phyloP scores from a whole-genome alignment of 1,140 invertebrate genomes.

The Hypsibius dujardini region DNA sequence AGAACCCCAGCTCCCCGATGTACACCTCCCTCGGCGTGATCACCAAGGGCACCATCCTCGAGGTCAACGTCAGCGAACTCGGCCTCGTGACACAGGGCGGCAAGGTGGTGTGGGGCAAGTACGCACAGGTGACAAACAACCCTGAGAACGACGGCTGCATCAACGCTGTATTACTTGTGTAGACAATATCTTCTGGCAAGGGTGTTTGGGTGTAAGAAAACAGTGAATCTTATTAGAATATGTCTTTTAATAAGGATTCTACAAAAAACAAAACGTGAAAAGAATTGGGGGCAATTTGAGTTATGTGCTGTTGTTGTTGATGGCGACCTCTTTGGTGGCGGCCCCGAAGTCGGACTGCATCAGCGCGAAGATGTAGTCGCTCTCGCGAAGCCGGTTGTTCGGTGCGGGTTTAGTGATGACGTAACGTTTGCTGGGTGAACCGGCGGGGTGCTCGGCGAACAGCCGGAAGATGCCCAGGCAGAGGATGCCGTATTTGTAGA shows the following conservation, averaged over 20 bases:
- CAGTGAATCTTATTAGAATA: no score
- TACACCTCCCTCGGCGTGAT: constrained; percentile 94
- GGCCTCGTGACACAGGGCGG: constrained; percentile 95
- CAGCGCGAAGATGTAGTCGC: background rate
- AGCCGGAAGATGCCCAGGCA: background rate
- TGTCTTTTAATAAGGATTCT: no score
- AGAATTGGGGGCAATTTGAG: no score
- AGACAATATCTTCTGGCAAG: constrained; percentile 31
- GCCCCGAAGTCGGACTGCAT: background rate
- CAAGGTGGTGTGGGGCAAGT: constrained; percentile 99
- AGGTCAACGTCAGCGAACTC: constrained; percentile 95
- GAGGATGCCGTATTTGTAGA: background rate
- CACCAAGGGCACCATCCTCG: constrained; percentile 90
- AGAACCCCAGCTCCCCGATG: constrained; percentile 92
- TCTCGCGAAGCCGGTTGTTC: background rate
- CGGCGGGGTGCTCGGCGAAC: background rate
- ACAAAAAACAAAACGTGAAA: no score
- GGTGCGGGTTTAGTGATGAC: background rate
- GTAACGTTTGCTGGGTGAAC: background rate
- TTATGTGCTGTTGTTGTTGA: no score
- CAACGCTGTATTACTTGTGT: constrained; percentile 91
- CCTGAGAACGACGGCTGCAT: constrained; percentile 99
- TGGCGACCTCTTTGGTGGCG: background rate
- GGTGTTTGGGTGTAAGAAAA: no score
- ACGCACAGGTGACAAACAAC: constrained; percentile 98